phyloP scores from a whole-genome alignment of 2,113 vertebrate species.

The Pantherophis guttatus region DNA sequence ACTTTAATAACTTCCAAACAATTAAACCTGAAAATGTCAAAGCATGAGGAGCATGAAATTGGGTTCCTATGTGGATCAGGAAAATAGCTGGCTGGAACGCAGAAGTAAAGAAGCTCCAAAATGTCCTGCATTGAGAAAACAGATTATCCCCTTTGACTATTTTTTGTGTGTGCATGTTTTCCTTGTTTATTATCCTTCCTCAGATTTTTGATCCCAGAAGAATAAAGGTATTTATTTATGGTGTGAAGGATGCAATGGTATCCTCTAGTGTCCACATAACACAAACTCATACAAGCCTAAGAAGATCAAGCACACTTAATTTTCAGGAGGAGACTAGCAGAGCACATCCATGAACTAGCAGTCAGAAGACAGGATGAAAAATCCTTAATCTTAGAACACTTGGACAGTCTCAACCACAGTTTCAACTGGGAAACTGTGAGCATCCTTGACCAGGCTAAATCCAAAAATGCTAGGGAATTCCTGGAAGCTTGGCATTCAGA shows the following conservation, averaged over 20 bases:
- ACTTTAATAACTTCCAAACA: background rate
- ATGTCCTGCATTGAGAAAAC: background rate
- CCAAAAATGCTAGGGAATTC: background rate
- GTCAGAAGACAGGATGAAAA: background rate
- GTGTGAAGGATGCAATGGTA: background rate
- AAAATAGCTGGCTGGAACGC: background rate
- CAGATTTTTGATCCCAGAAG: background rate
- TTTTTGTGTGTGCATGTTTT: background rate
- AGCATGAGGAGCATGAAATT: background rate
- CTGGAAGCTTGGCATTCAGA: background rate
- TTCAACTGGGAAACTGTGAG: background rate
- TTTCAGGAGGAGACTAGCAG: background rate
- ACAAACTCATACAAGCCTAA: background rate
- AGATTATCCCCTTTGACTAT: background rate
- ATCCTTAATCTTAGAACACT: background rate
- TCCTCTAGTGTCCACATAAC: slow-evolving; percentile 7
- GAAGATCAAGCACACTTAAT: background rate
- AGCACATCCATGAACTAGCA: background rate
- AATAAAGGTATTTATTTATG: background rate
- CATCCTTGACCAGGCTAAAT: background rate
- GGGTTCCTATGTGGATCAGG: background rate
- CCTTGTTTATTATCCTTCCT: background rate
- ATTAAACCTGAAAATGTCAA: background rate
- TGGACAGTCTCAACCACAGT: background rate
- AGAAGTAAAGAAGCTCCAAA: background rate